A percentile compares a stretch with the other conserved stretches of the same genome.
Evolutionary conservation across 2,888 invertebrate species (phyloP).

Genomic region (Sarcophaga subvicina): DNA sequence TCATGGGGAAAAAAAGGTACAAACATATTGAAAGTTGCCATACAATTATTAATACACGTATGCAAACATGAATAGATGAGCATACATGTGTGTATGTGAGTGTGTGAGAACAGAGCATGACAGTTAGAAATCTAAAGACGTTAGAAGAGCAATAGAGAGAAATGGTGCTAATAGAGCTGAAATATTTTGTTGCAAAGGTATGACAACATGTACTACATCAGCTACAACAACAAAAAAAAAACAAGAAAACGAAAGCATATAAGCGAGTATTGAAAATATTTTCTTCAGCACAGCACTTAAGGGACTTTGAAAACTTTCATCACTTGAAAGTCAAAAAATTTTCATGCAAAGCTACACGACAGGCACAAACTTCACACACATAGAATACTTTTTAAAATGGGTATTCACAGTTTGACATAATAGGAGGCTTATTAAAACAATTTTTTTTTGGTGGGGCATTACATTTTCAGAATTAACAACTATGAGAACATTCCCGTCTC

Average conservation of each 20-base stretch:
- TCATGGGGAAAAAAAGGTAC: not conserved
- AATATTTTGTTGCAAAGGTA: not conserved
- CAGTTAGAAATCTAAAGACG: not conserved
- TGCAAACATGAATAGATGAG: not conserved
- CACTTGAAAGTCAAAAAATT: not conserved
- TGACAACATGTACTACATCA: not conserved
- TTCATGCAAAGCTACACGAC: not conserved
- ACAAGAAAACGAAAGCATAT: not conserved
- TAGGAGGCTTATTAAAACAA: too few relatives aligned
- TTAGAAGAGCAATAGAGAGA: not conserved
- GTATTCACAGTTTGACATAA: not conserved
- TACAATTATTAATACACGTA: not conserved
- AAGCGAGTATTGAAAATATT: not conserved
- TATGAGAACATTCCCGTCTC: too few relatives aligned
- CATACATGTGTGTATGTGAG: too few relatives aligned
- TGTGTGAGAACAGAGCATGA: too few relatives aligned
- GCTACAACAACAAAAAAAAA: not conserved
- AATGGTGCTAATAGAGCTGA: constrained; percentile 40
- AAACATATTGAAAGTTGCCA: not conserved
- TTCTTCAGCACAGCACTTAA: constrained; percentile 17
- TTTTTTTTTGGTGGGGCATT: too few relatives aligned
- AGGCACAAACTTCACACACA: not conserved
- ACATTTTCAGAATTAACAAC: too few relatives aligned
- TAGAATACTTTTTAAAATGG: not conserved
- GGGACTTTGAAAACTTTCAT: constrained; percentile 28